Evolutionary conservation across 1,140 invertebrate species (phyloP), one percentile per base, ranked within the genome.

Genomic region (Pseudomyrmex pallidus): DNA sequence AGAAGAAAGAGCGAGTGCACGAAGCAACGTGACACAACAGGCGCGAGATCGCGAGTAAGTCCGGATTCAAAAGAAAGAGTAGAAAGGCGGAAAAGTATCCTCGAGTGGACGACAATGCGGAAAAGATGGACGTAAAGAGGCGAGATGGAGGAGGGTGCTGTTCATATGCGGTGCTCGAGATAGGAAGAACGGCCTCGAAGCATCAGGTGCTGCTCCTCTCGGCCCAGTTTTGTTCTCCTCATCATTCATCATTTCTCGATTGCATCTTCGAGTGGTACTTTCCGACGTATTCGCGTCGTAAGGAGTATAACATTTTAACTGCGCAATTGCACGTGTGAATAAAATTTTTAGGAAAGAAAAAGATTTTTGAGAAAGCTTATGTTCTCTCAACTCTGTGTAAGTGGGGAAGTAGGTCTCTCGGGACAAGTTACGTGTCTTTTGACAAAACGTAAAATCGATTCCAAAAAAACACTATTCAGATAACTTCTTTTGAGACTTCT

Each of bases 111-210:
- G 50, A 22, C 48, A 77, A 68, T 77, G 17, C 35, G 50, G 59
- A 35, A 77, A 67, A 57, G 63, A 77, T 44, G 50, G 50, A 77
- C 50, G 63, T 77, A 9, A 20, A 77, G 17, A 56, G 74, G 13
- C 56, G 15, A 52, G 25, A 20, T 35, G 48, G 12, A 10, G 46
- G 15, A 70, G 20, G 2, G 5, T 57, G 52, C 62, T 10, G 50
- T 76, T 22, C 74, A 46, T 56, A 46, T 56, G 74, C 13, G 67
- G 46, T 67, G 8, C 9, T 17, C 12, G 9, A 7, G 35, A 56
- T 48, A 67, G 64, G 13, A 54, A 25, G 25, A 77, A 77, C 52
- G 35, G 56, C 50, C 25, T 68, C 74, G 67, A 67, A 77, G 63
- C 35, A 67, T 77, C 62, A 77, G 17, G 50, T 77, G 50, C 74